These are phyloP conservation scores for Polymixis lichenea DNA, from an alignment of 2,888 invertebrate species.

Conservation along the genomic window DNA sequence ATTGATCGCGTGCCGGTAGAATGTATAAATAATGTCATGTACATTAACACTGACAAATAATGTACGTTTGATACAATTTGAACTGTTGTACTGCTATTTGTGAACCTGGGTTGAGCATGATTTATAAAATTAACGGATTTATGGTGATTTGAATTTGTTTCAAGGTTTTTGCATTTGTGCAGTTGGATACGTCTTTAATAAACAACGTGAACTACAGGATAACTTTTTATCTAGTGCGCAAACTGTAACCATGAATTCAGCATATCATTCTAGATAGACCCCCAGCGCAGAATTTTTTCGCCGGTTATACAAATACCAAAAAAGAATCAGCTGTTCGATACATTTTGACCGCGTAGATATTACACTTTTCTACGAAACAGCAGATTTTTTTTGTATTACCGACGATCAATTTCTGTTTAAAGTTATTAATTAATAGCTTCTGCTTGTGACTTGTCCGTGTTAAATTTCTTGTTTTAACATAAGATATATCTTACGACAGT, in stretches of 20 bases:
- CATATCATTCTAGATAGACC: no score
- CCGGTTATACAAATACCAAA: no score
- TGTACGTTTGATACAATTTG: slow-evolving; percentile 41
- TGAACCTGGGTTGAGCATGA: slow-evolving; percentile 24
- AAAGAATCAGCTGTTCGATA: no score
- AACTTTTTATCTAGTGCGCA: no score
- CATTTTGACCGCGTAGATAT: no score
- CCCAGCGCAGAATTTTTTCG: no score
- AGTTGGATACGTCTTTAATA: neutral
- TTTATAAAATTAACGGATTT: slow-evolving; percentile 14
- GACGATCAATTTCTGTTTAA: no score
- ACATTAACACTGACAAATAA: slow-evolving; percentile 28
- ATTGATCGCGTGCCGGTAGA: slow-evolving; percentile 49
- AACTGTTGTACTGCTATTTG: slow-evolving; percentile 17
- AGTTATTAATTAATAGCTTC: neutral
- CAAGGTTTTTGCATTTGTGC: slow-evolving; percentile 6
- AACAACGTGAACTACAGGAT: neutral
- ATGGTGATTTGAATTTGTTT: slow-evolving; percentile 7
- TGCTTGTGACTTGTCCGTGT: neutral
- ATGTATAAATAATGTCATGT: slow-evolving; percentile 54
- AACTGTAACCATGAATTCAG: no score
- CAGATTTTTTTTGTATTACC: no score
- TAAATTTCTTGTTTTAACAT: neutral
- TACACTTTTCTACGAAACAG: no score
- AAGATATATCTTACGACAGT: neutral